These are phyloP conservation scores for Operophtera brumata DNA, from an alignment of 2,888 invertebrate species.

Conservation along the genomic window DNA sequence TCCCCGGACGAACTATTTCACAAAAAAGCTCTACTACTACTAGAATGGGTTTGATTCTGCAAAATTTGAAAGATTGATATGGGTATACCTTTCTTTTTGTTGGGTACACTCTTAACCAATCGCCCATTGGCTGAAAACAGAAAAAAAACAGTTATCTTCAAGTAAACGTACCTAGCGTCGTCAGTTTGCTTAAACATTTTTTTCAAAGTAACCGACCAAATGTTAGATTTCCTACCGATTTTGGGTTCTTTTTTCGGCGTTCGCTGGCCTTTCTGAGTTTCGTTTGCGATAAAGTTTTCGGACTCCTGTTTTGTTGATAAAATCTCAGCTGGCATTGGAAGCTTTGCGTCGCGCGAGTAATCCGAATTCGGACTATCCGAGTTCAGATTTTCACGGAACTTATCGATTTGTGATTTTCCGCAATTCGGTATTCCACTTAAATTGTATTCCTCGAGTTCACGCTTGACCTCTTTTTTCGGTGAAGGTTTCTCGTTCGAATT, in stretches of 20 bases:
- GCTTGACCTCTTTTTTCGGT: not conserved
- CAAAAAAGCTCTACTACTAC: not conserved
- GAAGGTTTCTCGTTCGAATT: not conserved
- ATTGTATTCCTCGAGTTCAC: not conserved
- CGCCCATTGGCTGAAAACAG: conserved; percentile 62
- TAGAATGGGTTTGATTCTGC: not conserved
- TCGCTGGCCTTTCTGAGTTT: conserved; percentile 30
- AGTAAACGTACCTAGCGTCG: conserved; percentile 31
- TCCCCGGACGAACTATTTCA: too few species aligned
- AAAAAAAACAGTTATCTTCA: conserved; percentile 30
- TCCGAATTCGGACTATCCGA: conserved; percentile 10
- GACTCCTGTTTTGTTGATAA: conserved; percentile 39
- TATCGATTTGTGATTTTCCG: conserved; percentile 16
- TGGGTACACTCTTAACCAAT: conserved; percentile 48
- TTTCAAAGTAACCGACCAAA: conserved; percentile 44
- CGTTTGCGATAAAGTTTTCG: conserved; percentile 43
- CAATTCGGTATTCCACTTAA: conserved; percentile 12
- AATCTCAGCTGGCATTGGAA: conserved; percentile 5
- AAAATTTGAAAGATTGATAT: not conserved
- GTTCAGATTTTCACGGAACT: conserved; percentile 16
- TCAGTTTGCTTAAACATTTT: conserved; percentile 36
- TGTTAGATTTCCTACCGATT: conserved; percentile 59
- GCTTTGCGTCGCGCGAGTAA: conserved; percentile 13
- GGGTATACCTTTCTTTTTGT: conserved; percentile 61
- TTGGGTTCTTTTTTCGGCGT: conserved; percentile 50